Base-by-base conservation (phyloP, 2,113 vertebrate species). In the Campylomormyrus tamandua region DNA sequence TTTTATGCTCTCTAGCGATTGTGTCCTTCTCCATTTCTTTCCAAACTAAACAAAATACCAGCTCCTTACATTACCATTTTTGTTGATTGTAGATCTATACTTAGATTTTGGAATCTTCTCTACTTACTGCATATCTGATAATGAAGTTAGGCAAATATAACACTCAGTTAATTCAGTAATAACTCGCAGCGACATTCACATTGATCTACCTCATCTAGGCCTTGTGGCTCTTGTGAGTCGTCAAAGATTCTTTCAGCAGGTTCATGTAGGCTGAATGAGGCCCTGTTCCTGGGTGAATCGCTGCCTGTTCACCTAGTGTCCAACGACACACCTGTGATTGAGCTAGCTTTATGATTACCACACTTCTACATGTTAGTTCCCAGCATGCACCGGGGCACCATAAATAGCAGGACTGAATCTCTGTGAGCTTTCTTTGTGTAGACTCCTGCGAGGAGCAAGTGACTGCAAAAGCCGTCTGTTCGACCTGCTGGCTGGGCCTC, bases 221-320 rank as follows among this genome's bases (percentile, higher is more conserved):
- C 62, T 27, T 11, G 13, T 27, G 48, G 6, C 49, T 50, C 50
- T 70, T 46, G 17, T 1, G 48, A 46, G 90, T 74, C 87, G 84
- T 90, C 89, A 94, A 93, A 92, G 92, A 90, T 93, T 92, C 93
- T 94, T 95, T 94, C 88, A 93, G 89, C 90, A 56, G 83, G n/a
- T 89, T 92, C 92, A 94, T 95, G 94, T 94, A 94, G 94, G 90
- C 93, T 95, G 95, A 96, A 96, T 94, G 95, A 91, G 90, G 92
- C 92, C 92, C 93, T 96, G 94, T 96, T 93, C 90, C 3, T 35
- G 2, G 3, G 85, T 89, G 91, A 91, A 93, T 95, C 93, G 93
- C 92, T 91, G 90, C 93, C 94, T 93, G 94, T 94, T 95, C 93
- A 94, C 94, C 92, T 93, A 83, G 91, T 93, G 93, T 93, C 91